Conservation (phyloP, 2,113 vertebrate genomes). For the Mixornis gularis region DNA sequence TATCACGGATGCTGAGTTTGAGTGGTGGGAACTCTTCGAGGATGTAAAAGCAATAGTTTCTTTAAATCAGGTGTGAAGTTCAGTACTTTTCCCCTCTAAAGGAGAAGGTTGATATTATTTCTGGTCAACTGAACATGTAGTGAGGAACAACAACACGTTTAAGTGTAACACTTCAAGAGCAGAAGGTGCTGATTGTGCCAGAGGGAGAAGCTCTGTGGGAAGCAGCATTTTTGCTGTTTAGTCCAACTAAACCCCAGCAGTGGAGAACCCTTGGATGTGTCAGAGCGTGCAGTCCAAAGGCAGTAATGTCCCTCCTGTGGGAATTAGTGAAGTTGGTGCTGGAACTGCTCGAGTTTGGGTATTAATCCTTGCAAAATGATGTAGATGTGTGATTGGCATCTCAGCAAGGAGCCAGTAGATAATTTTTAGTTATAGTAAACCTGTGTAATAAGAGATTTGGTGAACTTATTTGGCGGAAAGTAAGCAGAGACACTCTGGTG, state of each 20-base stretch:
- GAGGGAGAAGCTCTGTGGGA: neutral
- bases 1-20: neutral
- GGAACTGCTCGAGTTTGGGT: neutral
- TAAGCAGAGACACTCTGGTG: neutral
- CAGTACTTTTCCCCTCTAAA: neutral
- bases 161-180: neutral
- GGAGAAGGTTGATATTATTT: neutral
- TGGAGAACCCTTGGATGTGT: neutral
- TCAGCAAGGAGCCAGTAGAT: neutral
- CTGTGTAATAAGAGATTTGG: neutral
- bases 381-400: neutral
- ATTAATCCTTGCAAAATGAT: neutral
- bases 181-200: neutral
- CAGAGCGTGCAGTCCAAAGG: neutral
- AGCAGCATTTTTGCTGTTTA: neutral
- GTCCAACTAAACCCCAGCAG: neutral
- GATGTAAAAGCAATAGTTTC: neutral
- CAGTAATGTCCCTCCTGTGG: neutral
- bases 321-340: neutral
- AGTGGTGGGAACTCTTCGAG: neutral
- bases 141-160: neutral
- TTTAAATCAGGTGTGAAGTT: neutral
- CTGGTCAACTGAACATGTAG: rapidly evolving
- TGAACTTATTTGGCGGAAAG: neutral
- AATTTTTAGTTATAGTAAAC: neutral